Conservation (phyloP, 2,113 vertebrate genomes). For the Podarcis cretensis region DNA sequence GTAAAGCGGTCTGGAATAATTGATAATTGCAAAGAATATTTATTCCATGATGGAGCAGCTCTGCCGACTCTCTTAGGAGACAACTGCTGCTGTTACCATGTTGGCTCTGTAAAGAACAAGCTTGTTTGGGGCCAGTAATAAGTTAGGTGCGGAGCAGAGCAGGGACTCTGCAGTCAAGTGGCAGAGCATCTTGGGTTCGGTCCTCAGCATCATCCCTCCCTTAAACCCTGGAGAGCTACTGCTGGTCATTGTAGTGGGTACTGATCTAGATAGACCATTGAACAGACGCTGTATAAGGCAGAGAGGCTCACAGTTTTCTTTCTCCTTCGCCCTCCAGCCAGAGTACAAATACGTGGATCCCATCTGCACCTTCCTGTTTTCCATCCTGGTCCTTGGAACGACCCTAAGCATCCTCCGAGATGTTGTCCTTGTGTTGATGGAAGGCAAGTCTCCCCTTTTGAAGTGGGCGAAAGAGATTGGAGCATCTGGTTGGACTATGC, state of each 20-base stretch:
- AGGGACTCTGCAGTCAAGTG: background rate
- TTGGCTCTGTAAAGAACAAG: background rate
- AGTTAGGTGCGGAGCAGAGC: background rate
- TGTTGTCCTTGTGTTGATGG: constrained; percentile 88
- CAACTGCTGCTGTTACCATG: background rate
- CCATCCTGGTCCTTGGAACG: constrained; percentile 84
- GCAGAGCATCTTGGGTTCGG: too few species aligned
- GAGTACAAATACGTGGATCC: constrained; percentile 90
- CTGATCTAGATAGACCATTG: background rate
- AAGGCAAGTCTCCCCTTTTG: constrained; percentile 72
- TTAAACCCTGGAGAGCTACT: too few species aligned
- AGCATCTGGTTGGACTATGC: background rate
- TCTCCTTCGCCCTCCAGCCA: constrained; percentile 72
- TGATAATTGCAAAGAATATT: rapidly evolving
- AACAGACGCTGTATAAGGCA: background rate
- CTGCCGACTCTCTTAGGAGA: background rate
- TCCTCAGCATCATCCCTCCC: too few species aligned
- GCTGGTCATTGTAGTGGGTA: too few species aligned
- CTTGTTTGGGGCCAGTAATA: background rate
- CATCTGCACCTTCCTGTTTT: constrained; percentile 94
- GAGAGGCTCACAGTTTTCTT: too few species aligned
- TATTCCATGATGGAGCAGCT: too few species aligned
- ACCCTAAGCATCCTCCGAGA: constrained; percentile 86
- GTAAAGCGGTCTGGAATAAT: constrained; percentile 30
- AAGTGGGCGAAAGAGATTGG: rapidly evolving